Conservation (phyloP, 2,797 vertebrate species). For the Streptopelia turtur region DNA sequence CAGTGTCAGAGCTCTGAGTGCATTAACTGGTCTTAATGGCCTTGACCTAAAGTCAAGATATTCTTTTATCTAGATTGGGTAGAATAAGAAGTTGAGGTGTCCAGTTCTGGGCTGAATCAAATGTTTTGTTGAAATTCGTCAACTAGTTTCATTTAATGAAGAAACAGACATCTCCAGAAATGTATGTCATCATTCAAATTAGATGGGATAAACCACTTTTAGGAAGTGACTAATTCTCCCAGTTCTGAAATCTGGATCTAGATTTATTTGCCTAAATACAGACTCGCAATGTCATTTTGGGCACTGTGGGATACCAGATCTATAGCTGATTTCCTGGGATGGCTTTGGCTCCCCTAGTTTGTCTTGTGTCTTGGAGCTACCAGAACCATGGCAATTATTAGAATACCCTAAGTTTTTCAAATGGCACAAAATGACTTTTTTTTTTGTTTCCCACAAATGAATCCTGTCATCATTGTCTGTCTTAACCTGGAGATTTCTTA, state of each 20-base stretch:
- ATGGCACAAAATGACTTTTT: not conserved
- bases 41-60: accelerated
- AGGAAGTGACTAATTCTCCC: not conserved
- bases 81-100: not conserved
- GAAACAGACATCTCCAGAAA: not conserved
- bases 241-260: not conserved
- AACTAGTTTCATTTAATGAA: not conserved
- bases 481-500: not conserved
- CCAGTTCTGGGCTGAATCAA: not conserved
- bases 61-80: not conserved
- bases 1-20: not conserved
- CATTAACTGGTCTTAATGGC: not conserved
- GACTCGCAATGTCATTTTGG: not conserved
- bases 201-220: not conserved
- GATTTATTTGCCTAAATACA: not conserved
- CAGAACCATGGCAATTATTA: not conserved
- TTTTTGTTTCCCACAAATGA: not conserved
- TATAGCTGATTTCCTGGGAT: not conserved
- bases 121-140: not conserved
- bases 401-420: not conserved
- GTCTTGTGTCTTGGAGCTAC: not conserved
- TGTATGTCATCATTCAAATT: not conserved
- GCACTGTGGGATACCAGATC: not conserved
- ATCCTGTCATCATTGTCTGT: not conserved
- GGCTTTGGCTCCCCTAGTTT: not conserved